Evolutionary conservation across 1,140 invertebrate species (phyloP), one percentile per base, ranked within the genome.

Genomic region (Oncopeltus fasciatus): DNA sequence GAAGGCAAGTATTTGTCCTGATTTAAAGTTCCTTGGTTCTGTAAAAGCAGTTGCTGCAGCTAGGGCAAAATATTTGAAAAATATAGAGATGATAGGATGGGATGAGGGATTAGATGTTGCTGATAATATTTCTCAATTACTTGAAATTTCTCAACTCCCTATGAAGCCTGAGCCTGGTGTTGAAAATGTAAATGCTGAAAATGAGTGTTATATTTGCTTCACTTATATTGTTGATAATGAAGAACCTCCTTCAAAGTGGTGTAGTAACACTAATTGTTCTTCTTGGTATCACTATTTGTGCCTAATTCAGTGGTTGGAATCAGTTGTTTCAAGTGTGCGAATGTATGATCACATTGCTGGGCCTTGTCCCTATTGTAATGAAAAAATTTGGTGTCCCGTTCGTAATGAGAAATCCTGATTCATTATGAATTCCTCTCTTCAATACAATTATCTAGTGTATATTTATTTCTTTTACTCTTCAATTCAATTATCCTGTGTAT

Each of bases 201-300:
- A 53, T 53, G 24, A 53, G 16, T 53, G 49, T 24, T 53, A 53
- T 53, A 53, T 53, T 24, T 53, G 49, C 24, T 53, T 53, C 26
- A 53, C 24, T 14, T 24, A 9, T 26, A 53, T 24, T 8, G 24
- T 27, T 53, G 49, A 53, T 24, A 26, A 53, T 53, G 49, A 53
- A 26, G 49, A 53, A 53, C 49, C 49, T 8, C 49, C 49, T 53
- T 21, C 49, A 24, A 53, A 53, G 26, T 53, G 49, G 49, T 53
- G 49, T 26, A 53, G 14, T 24, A 53, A 53, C 26, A 18, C 18
- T 8, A 8, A 53, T 16, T 53, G 49, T 53, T 53, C 49, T 24
- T 53, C 49, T 9, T 53, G 49, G 49, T 53, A 53, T 26, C 49
- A 53, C 24, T 24, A 53, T 26, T 3, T 14, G 8, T 53, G 49